Evolutionary conservation across 2,888 invertebrate genomes (phyloP).

Genomic region (Eristalis intricaria): DNA sequence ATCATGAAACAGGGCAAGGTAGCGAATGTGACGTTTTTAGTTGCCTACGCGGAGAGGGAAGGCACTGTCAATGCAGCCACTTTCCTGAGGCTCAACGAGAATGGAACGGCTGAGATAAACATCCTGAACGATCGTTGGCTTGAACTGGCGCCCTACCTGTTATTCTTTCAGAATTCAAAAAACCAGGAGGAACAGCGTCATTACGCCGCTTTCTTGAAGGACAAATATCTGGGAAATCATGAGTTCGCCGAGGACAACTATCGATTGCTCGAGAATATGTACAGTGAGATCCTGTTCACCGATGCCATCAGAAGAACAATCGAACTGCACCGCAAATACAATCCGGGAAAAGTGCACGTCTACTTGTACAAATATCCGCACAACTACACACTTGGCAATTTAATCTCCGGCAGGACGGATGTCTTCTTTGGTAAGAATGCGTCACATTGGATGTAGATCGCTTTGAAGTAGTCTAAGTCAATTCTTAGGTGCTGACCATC

Average conservation of each 20-base stretch:
- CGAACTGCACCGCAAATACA: conserved; percentile 82
- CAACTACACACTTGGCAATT: conserved; percentile 83
- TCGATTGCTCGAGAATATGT: conserved; percentile 80
- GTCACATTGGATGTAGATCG: too few relatives aligned
- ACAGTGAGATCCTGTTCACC: conserved; percentile 85
- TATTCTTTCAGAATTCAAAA: conserved; percentile 7
- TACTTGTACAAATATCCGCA: conserved; percentile 85
- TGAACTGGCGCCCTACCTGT: neutral
- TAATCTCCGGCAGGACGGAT: conserved; percentile 81
- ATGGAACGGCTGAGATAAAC: neutral
- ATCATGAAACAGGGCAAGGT: conserved; percentile 84
- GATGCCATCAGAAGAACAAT: conserved; percentile 84
- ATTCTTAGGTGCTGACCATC: conserved; percentile 16
- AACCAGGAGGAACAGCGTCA: neutral
- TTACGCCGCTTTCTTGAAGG: neutral
- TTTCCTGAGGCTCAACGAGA: conserved; percentile 74
- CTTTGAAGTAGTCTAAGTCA: neutral
- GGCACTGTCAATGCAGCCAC: conserved; percentile 86
- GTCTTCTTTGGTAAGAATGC: conserved; percentile 82
- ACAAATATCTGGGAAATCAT: conserved; percentile 29
- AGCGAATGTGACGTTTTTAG: conserved; percentile 86
- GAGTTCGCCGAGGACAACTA: conserved; percentile 77
- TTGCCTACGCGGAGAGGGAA: conserved; percentile 86
- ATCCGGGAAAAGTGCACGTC: conserved; percentile 84
- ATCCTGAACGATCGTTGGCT: conserved; percentile 15